Base-by-base conservation (phyloP, 2,797 vertebrate genomes). In the Poeciliopsis presidionis region DNA sequence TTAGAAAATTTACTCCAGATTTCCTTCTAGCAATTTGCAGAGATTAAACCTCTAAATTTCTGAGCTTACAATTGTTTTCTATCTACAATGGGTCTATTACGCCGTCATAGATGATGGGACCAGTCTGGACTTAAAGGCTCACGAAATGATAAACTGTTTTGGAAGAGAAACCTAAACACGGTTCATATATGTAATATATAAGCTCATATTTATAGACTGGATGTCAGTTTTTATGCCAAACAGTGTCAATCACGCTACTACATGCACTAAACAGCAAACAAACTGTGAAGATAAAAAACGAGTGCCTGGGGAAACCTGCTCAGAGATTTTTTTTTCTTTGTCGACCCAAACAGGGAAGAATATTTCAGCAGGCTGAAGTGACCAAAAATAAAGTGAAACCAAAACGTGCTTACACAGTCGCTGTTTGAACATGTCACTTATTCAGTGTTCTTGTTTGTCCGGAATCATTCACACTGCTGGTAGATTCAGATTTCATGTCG, bases 221-320 rank as follows among this genome's bases (percentile, higher is more conserved):
- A 43, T 57, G 33, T 41, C 36, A 5, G 33, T 55, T 43, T 49
- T 65, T 25, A 45, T 75, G 61, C n/a, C 59, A 33, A 75, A 65
- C 20, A n/a, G 46, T 30, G 28, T 63, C 45, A 36, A 28, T n/a
- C 72, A 12, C 18, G 5, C 45, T 36, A 30, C 28, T 73, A 25
- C 33, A 49, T 22, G 47, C 71, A 73, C 72, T 55, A 41, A 25
- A 67, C 36, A 41, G 36, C 63, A 25, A 41, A 67, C 18, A 39
- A 41, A 41, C 36, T 67, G 63, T 41, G 63, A 67, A 67, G 36
- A 67, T 2, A 67, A 20, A 33, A 61, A 33, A 65, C 22, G 36
- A 67, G 63, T 67, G 63, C 36, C 63, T 67, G 63, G 20, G 20
- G 63, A 67, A 67, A 67, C 36, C 36, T 67, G 63, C 41, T 67